These are phyloP conservation scores for Hyperoplus lanceolatus DNA, from an alignment of 2,797 vertebrate species.

Conservation along the genomic window DNA sequence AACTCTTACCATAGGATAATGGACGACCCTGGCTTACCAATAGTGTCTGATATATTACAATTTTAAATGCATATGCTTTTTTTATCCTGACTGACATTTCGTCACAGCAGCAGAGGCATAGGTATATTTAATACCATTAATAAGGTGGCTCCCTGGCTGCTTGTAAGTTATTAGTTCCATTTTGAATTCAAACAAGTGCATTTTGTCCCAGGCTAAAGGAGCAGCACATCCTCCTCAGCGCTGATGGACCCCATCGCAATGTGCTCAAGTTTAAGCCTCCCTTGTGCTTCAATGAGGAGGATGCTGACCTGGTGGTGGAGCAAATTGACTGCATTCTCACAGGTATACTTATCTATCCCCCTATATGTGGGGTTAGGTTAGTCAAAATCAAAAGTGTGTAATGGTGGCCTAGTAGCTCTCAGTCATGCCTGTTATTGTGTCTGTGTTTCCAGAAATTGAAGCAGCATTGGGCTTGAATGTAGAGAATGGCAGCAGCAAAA, in stretches of 20 bases:
- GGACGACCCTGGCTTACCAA: neutral
- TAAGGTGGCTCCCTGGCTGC: neutral
- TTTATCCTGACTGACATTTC: too few relatives aligned
- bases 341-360: slow-evolving; percentile 78
- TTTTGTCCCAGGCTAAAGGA: slow-evolving; percentile 90
- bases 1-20: neutral
- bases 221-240: slow-evolving; percentile 90
- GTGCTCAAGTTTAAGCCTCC: slow-evolving; percentile 98
- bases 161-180: neutral
- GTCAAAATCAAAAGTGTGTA: slow-evolving; percentile 11
- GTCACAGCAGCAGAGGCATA: neutral
- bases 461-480: slow-evolving; percentile 71
- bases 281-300: slow-evolving; percentile 92
- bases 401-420: neutral
- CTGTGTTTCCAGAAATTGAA: slow-evolving; percentile 88
- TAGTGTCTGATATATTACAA: neutral
- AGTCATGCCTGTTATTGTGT: neutral
- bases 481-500: slow-evolving; percentile 76
- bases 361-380: too few relatives aligned
- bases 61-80: neutral
- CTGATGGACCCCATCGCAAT: slow-evolving; percentile 95
- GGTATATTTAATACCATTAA: neutral
- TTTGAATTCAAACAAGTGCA: neutral
- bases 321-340: slow-evolving; percentile 91
- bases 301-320: slow-evolving; percentile 89